Conservation (phyloP, 2,113 vertebrate species). For the Vulpes lagopus region DNA sequence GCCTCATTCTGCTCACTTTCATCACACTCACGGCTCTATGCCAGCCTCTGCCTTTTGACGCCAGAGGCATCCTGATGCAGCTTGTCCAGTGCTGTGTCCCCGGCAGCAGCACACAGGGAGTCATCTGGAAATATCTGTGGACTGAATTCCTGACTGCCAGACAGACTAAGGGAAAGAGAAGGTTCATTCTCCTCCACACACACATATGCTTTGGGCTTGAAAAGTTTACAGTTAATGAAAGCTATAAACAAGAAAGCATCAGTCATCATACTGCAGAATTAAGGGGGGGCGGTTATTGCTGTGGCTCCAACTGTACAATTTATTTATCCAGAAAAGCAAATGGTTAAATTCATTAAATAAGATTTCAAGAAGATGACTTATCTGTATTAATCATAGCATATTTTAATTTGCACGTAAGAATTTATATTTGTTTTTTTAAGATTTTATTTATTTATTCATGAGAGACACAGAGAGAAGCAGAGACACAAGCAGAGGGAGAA, state of each 20-base stretch:
- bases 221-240: neutral
- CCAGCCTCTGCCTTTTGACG: neutral
- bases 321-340: neutral
- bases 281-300: neutral
- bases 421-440: too few species aligned
- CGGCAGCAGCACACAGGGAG: neutral
- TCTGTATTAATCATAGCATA: neutral
- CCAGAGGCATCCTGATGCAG: neutral
- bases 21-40: rapidly evolving
- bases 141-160: neutral
- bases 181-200: neutral
- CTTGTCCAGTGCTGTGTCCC: neutral
- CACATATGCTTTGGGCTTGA: neutral
- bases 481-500: too few species aligned
- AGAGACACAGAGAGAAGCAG: too few species aligned
- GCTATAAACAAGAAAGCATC: neutral
- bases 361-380: neutral
- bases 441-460: too few species aligned
- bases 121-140: neutral
- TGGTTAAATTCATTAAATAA: neutral
- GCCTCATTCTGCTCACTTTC: neutral
- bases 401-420: neutral
- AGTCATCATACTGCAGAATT: neutral
- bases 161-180: neutral
- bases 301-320: neutral